Conservation (phyloP, 2,888 invertebrate genomes). For the Tuberolachnus salignus region DNA sequence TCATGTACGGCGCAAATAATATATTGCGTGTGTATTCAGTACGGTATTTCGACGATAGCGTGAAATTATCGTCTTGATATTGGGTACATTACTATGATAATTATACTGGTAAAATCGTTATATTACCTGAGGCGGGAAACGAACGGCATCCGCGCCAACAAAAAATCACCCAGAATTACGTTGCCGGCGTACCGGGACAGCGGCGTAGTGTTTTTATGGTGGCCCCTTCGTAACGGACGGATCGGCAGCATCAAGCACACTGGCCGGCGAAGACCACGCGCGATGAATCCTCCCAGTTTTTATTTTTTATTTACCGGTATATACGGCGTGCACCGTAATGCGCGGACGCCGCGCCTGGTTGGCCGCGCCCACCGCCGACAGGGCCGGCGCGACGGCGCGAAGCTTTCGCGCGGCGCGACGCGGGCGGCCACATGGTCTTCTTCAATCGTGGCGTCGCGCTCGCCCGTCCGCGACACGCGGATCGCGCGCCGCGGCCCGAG, state of each 20-base stretch:
- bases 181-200: background rate
- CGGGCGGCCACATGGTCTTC: background rate
- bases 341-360: background rate
- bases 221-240: conserved; percentile 36
- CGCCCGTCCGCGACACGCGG: background rate
- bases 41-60: no score
- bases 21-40: no score
- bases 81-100: background rate
- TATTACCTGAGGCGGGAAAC: conserved; percentile 41
- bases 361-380: background rate
- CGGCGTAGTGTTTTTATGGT: background rate
- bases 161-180: conserved; percentile 14
- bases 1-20: no score
- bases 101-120: no score
- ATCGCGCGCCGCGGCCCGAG: background rate
- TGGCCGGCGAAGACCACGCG: conserved; percentile 18
- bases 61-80: no score
- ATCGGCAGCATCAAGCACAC: conserved; percentile 48
- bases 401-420: background rate
- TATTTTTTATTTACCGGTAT: no score
- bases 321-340: conserved; percentile 3
- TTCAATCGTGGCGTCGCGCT: background rate
- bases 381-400: background rate
- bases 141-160: conserved; percentile 35
- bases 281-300: conserved; percentile 33